Evolutionary conservation across 2,888 invertebrate species (phyloP).

Genomic region (Charanyca ferruginea): DNA sequence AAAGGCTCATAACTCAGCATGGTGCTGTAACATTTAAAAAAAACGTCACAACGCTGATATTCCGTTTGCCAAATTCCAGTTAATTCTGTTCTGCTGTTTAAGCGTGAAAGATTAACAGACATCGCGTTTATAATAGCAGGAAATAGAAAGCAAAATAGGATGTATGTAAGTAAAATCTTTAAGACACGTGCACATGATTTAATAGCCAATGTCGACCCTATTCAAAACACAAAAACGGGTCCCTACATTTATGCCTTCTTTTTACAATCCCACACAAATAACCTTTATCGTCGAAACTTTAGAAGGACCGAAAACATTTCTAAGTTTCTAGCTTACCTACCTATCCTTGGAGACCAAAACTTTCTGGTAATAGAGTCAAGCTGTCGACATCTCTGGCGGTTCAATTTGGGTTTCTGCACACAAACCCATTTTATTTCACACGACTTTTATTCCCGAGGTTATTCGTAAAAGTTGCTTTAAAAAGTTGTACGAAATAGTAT

Average conservation of each 20-base stretch:
- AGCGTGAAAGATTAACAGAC: too few species aligned
- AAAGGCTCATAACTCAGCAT: too few species aligned
- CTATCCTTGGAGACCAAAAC: constrained; percentile 14
- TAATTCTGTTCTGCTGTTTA: too few species aligned
- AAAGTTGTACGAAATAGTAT: too few species aligned
- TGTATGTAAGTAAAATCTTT: too few species aligned
- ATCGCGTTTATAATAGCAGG: too few species aligned
- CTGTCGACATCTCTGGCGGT: constrained; percentile 30
- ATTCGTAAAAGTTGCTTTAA: neutral
- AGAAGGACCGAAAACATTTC: constrained; percentile 20
- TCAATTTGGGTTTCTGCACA: constrained; percentile 34
- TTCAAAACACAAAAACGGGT: neutral
- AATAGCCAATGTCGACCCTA: constrained; percentile 1
- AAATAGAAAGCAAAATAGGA: too few species aligned
- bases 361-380: constrained; percentile 49
- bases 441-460: constrained; percentile 14
- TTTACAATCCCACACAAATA: constrained; percentile 2
- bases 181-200: constrained; percentile 1
- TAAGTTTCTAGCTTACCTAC: constrained; percentile 17
- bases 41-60: too few species aligned
- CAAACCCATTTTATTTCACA: constrained; percentile 16
- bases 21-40: too few species aligned
- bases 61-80: too few species aligned
- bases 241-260: constrained; percentile 5
- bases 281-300: constrained; percentile 36